phyloP scores from a whole-genome alignment of 2,888 invertebrate genomes.

The Napeogenes sylphis region DNA sequence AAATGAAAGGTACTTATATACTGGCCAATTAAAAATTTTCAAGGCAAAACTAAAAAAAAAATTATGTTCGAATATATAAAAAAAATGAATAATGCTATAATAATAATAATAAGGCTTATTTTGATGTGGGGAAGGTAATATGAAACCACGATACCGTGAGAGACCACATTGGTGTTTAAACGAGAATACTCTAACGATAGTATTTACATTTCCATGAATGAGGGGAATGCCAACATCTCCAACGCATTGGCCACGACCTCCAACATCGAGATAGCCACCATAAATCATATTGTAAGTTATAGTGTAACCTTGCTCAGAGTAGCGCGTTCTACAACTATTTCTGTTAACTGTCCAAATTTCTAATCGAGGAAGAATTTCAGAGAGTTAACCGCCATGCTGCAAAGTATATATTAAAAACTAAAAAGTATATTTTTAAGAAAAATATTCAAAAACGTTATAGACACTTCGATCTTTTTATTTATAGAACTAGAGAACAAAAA shows the following conservation, averaged over 20 bases:
- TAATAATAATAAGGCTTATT: too few relatives aligned
- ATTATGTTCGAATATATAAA: too few relatives aligned
- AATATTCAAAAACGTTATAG: neutral
- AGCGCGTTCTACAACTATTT: slow-evolving; percentile 48
- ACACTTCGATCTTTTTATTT: too few relatives aligned
- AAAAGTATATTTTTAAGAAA: too few relatives aligned
- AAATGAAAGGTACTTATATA: too few relatives aligned
- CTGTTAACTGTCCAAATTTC: slow-evolving; percentile 51
- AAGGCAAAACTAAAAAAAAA: too few relatives aligned
- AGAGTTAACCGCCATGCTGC: slow-evolving; percentile 29
- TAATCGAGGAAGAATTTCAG: slow-evolving; percentile 47
- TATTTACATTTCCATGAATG: slow-evolving; percentile 36
- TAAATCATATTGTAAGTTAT: slow-evolving; percentile 55
- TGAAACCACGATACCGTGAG: neutral
- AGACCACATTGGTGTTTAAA: neutral
- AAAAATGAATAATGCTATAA: too few relatives aligned
- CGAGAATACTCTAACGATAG: slow-evolving; percentile 37
- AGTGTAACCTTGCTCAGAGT: slow-evolving; percentile 38
- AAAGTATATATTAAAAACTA: slow-evolving; percentile 1
- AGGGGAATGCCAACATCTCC: slow-evolving; percentile 62
- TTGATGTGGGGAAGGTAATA: too few relatives aligned
- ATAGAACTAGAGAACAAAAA: neutral
- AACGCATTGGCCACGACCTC: slow-evolving; percentile 58
- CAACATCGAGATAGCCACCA: slow-evolving; percentile 53
- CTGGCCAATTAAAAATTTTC: too few relatives aligned